A percentile compares a stretch with the other conserved stretches of the same genome.
These are phyloP conservation scores for Drosophila murphyi DNA, from an alignment of 1,140 invertebrate species.

Conservation along the genomic window DNA sequence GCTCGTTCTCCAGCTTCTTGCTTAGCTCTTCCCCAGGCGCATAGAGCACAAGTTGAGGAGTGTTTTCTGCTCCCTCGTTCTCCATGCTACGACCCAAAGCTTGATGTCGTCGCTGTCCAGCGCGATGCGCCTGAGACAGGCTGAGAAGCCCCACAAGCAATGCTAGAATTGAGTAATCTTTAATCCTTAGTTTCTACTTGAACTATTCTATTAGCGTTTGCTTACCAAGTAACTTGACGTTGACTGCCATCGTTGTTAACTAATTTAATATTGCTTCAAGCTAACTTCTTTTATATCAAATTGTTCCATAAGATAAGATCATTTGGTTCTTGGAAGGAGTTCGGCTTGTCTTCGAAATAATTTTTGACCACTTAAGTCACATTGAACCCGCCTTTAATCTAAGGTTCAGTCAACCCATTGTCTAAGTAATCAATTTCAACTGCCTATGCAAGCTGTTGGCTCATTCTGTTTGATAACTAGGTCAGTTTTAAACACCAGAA, in stretches of 20 bases:
- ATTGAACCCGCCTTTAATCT: constrained; percentile 18
- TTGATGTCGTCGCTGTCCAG: constrained; percentile 24
- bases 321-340: constrained; percentile 45
- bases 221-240: constrained; percentile 45
- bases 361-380: constrained; percentile 22
- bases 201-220: no score
- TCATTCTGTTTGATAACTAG: constrained; percentile 35
- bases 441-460: constrained; percentile 18
- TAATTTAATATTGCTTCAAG: constrained; percentile 9
- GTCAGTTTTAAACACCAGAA: constrained; percentile 38
- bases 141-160: constrained; percentile 32
- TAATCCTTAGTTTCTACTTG: neutral
- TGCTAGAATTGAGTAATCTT: constrained; percentile 22
- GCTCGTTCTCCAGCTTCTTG: constrained; percentile 29
- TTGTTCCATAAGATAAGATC: constrained; percentile 33
- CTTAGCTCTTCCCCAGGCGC: constrained; percentile 36
- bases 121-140: constrained; percentile 32
- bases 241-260: constrained; percentile 44
- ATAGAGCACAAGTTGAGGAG: constrained; percentile 56
- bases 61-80: constrained; percentile 10
- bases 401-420: constrained; percentile 51
- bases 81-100: constrained; percentile 38
- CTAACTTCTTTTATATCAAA: constrained; percentile 56
- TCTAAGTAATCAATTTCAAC: constrained; percentile 54
- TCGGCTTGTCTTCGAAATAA: neutral